Evolutionary conservation across 1,140 invertebrate species (phyloP).

Genomic region (Himalopsyche phryganea): DNA sequence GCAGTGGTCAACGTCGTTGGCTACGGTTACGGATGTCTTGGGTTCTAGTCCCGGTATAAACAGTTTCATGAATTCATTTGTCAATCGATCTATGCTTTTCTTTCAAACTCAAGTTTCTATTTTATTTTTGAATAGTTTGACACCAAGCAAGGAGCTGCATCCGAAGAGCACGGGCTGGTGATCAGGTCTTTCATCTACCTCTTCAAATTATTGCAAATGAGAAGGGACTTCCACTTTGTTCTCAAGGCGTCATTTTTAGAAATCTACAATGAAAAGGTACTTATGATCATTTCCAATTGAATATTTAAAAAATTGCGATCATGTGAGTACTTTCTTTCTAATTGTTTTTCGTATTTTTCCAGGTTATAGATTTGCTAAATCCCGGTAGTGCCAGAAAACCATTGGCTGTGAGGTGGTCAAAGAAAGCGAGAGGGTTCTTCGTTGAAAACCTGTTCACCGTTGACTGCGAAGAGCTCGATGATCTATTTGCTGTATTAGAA

Average conservation of each 20-base stretch:
- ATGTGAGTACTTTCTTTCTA: background rate
- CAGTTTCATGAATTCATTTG: too few species aligned
- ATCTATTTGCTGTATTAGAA: conserved; percentile 88
- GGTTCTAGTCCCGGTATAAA: too few species aligned
- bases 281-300: too few species aligned
- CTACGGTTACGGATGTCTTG: too few species aligned
- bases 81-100: too few species aligned
- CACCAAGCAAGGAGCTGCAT: conserved; percentile 54
- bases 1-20: too few species aligned
- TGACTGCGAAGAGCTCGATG: conserved; percentile 91
- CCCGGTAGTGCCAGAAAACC: conserved; percentile 77
- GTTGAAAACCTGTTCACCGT: conserved; percentile 94
- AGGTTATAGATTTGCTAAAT: conserved; percentile 94
- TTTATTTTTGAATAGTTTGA: too few species aligned
- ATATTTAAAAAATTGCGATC: background rate
- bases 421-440: conserved; percentile 87
- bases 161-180: conserved; percentile 76
- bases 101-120: too few species aligned
- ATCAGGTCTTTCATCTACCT: conserved; percentile 88
- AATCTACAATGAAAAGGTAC: conserved; percentile 95
- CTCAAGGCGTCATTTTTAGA: conserved; percentile 92
- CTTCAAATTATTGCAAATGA: conserved; percentile 75
- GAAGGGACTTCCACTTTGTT: conserved; percentile 75
- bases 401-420: conserved; percentile 86
- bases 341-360: conserved; percentile 24